Evolutionary conservation across 2,797 vertebrate species (phyloP).

Genomic region (Picus viridis): DNA sequence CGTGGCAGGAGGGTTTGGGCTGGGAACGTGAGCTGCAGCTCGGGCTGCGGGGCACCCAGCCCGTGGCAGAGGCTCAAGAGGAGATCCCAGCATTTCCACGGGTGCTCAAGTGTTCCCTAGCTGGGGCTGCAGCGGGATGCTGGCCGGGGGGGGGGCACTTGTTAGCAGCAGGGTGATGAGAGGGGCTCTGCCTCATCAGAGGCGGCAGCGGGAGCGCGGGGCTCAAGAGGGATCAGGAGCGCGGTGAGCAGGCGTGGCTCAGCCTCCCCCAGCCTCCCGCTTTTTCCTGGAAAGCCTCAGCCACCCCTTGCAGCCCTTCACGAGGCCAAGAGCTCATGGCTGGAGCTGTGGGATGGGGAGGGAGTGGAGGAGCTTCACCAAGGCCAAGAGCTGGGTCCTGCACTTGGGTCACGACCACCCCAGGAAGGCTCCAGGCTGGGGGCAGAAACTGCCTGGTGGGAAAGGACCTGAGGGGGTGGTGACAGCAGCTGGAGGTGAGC

Average conservation of each 20-base stretch:
- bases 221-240: neutral
- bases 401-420: neutral
- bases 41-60: neutral
- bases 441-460: neutral
- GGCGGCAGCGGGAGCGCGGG: neutral
- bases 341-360: neutral
- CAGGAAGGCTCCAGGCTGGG: neutral
- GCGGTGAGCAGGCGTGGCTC: neutral
- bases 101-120: neutral
- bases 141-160: neutral
- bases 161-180: neutral
- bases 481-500: too few species aligned
- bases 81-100: constrained; percentile 12
- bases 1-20: neutral
- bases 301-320: neutral
- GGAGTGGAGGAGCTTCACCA: neutral
- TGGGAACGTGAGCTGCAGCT: neutral
- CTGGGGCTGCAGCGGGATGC: neutral
- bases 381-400: neutral
- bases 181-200: neutral
- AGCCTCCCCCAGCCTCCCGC: neutral
- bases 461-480: neutral
- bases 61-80: neutral
- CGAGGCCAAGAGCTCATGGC: neutral
- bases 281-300: constrained; percentile 15